A percentile compares a stretch with the other conserved stretches of the same genome.
phyloP scores from a whole-genome alignment of 2,797 vertebrate species.

The Darevskia mixta region DNA sequence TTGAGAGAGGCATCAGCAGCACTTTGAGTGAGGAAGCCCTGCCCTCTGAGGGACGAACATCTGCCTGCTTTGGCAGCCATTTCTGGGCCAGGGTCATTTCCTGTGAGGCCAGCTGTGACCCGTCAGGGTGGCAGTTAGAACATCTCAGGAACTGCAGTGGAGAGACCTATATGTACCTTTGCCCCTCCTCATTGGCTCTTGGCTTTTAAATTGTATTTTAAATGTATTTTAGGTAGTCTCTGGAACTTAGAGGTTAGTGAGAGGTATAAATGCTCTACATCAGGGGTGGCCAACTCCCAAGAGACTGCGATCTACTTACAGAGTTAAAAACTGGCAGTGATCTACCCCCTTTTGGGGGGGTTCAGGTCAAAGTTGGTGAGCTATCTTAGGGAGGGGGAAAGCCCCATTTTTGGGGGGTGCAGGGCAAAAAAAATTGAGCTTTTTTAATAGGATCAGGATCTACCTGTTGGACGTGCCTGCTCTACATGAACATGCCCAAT shows the following conservation, averaged over 20 bases:
- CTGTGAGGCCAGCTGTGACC: not conserved
- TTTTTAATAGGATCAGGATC: too few species aligned
- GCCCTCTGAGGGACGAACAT: not conserved
- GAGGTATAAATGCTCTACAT: not conserved
- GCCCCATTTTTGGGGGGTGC: too few species aligned
- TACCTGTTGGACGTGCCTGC: too few species aligned
- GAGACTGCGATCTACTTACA: too few species aligned
- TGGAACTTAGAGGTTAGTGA: not conserved
- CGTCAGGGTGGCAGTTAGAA: not conserved
- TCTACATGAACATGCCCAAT: not conserved
- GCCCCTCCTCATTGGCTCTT: not conserved
- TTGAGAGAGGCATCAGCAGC: not conserved
- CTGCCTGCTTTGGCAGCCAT: not conserved
- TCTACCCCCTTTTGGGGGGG: too few species aligned
- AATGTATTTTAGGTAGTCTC: not conserved
- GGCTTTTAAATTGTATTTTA: not conserved
- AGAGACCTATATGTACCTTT: not conserved
- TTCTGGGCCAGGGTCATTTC: not conserved
- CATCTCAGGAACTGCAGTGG: not conserved
- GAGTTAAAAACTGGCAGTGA: too few species aligned
- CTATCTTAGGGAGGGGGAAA: too few species aligned
- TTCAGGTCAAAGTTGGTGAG: too few species aligned
- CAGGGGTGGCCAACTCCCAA: too few species aligned
- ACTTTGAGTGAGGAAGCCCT: not conserved
- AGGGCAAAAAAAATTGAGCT: too few species aligned